Conservation (phyloP, 2,113 vertebrate genomes). For the Jacana jacana region DNA sequence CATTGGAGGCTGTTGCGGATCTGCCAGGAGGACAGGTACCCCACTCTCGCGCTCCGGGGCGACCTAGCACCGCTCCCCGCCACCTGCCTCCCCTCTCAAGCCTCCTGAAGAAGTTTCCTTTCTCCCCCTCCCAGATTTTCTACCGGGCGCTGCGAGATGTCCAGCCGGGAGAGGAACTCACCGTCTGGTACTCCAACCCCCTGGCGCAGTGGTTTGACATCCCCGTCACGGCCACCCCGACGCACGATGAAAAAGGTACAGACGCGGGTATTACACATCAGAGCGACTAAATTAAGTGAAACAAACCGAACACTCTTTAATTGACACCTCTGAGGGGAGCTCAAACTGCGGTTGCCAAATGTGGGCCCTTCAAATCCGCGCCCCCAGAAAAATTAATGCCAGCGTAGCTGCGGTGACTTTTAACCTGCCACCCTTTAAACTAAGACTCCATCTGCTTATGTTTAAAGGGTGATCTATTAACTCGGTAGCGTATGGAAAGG, state of each 20-base stretch:
- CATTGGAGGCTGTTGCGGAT: slow-evolving; percentile 92
- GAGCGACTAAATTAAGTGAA: background rate
- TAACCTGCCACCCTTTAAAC: background rate
- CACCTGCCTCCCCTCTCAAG: background rate
- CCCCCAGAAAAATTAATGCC: background rate
- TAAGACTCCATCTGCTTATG: slow-evolving; percentile 6
- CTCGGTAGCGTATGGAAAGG: background rate
- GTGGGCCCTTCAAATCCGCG: background rate
- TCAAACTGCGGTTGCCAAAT: background rate
- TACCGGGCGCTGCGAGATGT: slow-evolving; percentile 91
- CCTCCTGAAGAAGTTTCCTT: slow-evolving; percentile 40
- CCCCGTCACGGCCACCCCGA: slow-evolving; percentile 92
- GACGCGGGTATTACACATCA: background rate
- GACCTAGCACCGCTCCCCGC: background rate
- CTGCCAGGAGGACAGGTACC: slow-evolving; percentile 96
- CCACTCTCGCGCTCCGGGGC: background rate
- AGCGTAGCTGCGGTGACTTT: background rate
- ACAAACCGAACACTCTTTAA: background rate
- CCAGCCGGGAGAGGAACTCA: slow-evolving; percentile 92
- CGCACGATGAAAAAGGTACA: slow-evolving; percentile 98
- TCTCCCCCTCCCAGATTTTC: slow-evolving; percentile 83
- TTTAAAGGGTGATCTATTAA: slow-evolving; percentile 44
- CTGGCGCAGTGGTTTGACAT: slow-evolving; percentile 97
- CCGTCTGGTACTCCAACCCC: slow-evolving; percentile 93
- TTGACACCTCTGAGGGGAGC: background rate